These are phyloP conservation scores for Hypothenemus hampei DNA, from an alignment of 1,140 invertebrate genomes.

Conservation along the genomic window DNA sequence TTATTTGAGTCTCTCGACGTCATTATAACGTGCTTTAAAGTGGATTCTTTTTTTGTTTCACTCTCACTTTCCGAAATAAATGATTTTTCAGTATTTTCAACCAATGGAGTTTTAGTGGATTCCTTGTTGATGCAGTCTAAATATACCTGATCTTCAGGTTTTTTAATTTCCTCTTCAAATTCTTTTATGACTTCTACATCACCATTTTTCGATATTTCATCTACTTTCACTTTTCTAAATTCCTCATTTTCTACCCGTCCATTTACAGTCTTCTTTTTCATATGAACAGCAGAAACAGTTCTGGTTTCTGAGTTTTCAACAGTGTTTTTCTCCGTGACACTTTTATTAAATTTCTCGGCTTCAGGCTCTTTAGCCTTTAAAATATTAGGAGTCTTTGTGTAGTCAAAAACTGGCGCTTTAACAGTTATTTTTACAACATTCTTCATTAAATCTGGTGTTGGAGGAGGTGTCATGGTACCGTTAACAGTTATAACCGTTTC, in stretches of 20 bases:
- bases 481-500: background rate
- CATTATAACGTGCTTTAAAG: conserved; percentile 15
- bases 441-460: conserved; percentile 31
- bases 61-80: background rate
- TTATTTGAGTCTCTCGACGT: conserved; percentile 17
- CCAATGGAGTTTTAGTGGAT: too few species aligned
- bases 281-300: conserved; percentile 1
- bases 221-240: conserved; percentile 4
- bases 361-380: conserved; percentile 18
- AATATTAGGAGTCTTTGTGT: conserved; percentile 19
- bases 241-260: conserved; percentile 2
- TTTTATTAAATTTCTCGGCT: background rate
- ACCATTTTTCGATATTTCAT: conserved; percentile 5
- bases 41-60: background rate
- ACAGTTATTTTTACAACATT: conserved; percentile 14
- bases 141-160: background rate
- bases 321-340: background rate
- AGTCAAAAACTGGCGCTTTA: conserved; percentile 16
- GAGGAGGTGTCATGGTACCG: conserved; percentile 38
- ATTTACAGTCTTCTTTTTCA: background rate
- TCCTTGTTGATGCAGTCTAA: too few species aligned
- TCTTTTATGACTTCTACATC: conserved; percentile 1
- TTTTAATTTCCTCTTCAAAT: conserved; percentile 3
- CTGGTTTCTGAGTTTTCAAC: background rate
- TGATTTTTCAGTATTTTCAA: too few species aligned